phyloP scores from a whole-genome alignment of 2,113 vertebrate species.

The Entosphenus tridentatus region DNA sequence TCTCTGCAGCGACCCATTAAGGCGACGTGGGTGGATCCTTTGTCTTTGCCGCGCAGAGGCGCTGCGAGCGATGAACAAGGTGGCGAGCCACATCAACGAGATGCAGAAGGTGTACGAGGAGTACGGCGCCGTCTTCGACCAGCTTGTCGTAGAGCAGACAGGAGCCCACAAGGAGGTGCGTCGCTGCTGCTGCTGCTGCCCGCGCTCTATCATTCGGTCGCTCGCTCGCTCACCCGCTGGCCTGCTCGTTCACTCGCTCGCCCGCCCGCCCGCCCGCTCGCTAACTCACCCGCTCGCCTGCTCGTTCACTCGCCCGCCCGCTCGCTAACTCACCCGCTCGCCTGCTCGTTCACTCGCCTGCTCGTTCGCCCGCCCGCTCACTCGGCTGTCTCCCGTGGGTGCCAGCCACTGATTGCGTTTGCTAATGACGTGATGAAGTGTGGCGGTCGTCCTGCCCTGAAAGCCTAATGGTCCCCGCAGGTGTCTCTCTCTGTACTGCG shows the following conservation, averaged over 20 bases:
- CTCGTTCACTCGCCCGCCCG: not conserved
- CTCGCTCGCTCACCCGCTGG: too few species aligned
- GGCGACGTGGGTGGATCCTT: too few species aligned
- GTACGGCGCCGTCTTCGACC: constrained; percentile 77
- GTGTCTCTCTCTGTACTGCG: too few species aligned
- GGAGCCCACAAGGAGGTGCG: constrained; percentile 62
- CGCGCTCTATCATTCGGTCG: too few species aligned
- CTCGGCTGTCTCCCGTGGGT: not conserved
- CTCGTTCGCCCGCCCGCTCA: not conserved
- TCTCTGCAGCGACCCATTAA: too few species aligned
- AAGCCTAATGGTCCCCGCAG: too few species aligned
- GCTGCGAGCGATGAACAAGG: constrained; percentile 89
- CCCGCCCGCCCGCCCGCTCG: not conserved
- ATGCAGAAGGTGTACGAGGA: constrained; percentile 99
- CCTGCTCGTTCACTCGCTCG: constrained; percentile 6
- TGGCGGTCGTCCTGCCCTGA: too few species aligned
- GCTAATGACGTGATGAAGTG: not conserved
- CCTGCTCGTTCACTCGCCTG: not conserved
- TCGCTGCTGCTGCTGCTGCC: not conserved
- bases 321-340: not conserved
- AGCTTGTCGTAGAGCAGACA: constrained; percentile 69
- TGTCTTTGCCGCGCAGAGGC: constrained; percentile 36
- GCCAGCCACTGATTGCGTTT: not conserved
- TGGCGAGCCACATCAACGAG: constrained; percentile 93
- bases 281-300: not conserved